Base-by-base conservation (phyloP, 2,888 invertebrate species). In the Melanargia galathea region DNA sequence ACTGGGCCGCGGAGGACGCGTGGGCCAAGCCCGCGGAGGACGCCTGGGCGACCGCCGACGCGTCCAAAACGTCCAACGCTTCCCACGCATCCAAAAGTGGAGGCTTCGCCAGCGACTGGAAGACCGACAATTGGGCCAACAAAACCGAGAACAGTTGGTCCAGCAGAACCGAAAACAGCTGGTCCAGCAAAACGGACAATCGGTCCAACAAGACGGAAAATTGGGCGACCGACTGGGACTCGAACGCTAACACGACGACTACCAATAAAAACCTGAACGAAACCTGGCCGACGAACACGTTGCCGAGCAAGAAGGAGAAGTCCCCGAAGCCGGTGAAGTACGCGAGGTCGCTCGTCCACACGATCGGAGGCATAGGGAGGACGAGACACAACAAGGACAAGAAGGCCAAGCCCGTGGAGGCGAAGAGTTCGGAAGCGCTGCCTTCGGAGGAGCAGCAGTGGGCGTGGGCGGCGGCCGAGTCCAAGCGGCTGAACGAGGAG, bases 401-500 rank as follows among this genome's bases (percentile, higher is more conserved):
- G 71, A 91, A 89, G 69, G 76, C 73, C 1, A 79, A 83, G 69
- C 74, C 71, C 10, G 54, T 64, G 13, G 81, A 79, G 61, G 68
- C 80, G 8, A 74, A 80, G 20, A 78, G 80, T n/a, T 63, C 74
- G 2, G 84, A 81, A 68, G 61, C 72, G 11, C 60, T 88, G 71
- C 86, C 93, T 0, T 88, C 91, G 0, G 95, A 95, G 79, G 94
- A 94, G 74, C 92, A 94, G 79, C 95, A 95, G 83, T 83, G 95
- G 79, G 94, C 93, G 18, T 95, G 95, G 95, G 96, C 95, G 3
- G 94, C 94, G 13, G 90, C 93, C 30, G 95, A 95, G 79, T 95
- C 95, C 71, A 81, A 93, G 63, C 87, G 92, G 33, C 82, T 93
- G 43, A 94, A 95, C 78, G 93, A 92, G 65, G 93, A 94, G 71